A percentile compares a stretch with the other conserved stretches of the same genome.
Conservation (phyloP, 2,797 vertebrate genomes). For the Phrynocephalus forsythii region DNA sequence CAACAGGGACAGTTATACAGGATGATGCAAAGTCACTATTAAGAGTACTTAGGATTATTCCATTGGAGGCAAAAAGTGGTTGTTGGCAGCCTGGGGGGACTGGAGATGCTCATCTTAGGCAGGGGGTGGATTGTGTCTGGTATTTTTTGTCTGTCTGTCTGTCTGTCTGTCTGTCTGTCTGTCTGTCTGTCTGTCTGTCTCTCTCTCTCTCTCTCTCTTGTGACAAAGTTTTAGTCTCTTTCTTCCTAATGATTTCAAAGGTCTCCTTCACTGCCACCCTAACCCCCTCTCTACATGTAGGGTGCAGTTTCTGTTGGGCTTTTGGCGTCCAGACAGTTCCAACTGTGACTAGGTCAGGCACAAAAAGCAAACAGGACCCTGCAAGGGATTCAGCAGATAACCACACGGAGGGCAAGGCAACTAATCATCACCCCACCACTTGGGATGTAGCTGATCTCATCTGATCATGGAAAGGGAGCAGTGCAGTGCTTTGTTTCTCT, state of each 20-base stretch:
- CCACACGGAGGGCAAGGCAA: neutral
- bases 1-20: neutral
- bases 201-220: neutral
- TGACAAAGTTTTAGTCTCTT: slow-evolving; percentile 24
- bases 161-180: no score
- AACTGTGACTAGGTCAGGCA: slow-evolving; percentile 50
- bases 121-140: slow-evolving; percentile 54
- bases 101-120: slow-evolving; percentile 51
- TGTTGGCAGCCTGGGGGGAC: slow-evolving; percentile 15
- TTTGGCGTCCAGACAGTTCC: slow-evolving; percentile 40
- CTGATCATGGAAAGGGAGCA: no score
- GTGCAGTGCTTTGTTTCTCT: no score
- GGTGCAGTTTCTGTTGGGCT: slow-evolving; percentile 21
- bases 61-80: slow-evolving; percentile 13
- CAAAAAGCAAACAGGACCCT: slow-evolving; percentile 12
- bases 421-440: no score
- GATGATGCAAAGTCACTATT: slow-evolving; percentile 46
- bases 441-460: no score
- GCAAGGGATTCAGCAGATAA: neutral
- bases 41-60: slow-evolving; percentile 47
- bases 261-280: slow-evolving; percentile 30
- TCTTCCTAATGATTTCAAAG: slow-evolving; percentile 55
- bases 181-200: no score
- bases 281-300: slow-evolving; percentile 48
- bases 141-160: neutral